Conservation (phyloP, 1,140 invertebrate genomes). For the Aethina tumida region DNA sequence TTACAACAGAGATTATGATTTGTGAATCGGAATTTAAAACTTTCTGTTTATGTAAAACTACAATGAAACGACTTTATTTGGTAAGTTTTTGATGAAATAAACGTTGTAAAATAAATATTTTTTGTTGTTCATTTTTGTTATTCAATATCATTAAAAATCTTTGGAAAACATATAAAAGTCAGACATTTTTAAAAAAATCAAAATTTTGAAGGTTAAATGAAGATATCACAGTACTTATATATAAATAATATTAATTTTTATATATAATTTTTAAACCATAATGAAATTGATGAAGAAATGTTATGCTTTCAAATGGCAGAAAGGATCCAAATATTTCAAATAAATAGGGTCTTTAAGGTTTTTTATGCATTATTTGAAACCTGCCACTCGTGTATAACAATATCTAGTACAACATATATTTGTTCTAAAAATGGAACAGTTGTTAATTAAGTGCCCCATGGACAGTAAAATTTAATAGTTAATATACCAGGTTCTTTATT, state of each 20-base stretch:
- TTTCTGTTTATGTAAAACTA: too few relatives aligned
- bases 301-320: constrained; percentile 67
- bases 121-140: too few relatives aligned
- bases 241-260: background rate
- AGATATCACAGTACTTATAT: background rate
- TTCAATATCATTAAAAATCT: constrained; percentile 34
- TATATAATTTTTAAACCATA: background rate
- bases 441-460: constrained; percentile 63
- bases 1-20: too few relatives aligned
- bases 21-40: too few relatives aligned
- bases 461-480: constrained; percentile 61
- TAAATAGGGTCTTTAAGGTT: constrained; percentile 62
- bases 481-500: constrained; percentile 59
- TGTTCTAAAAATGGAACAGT: constrained; percentile 50
- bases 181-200: background rate
- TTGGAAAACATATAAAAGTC: constrained; percentile 45
- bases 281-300: constrained; percentile 34
- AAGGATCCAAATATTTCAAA: constrained; percentile 46
- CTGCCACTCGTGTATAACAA: constrained; percentile 42
- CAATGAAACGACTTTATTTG: too few relatives aligned
- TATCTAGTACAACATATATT: background rate
- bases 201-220: too few relatives aligned
- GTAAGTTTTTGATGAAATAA: too few relatives aligned
- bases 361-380: constrained; percentile 54
- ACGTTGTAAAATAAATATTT: too few relatives aligned